Evolutionary conservation across 2,797 vertebrate species (phyloP).

Genomic region (Pachyuromys duprasi): DNA sequence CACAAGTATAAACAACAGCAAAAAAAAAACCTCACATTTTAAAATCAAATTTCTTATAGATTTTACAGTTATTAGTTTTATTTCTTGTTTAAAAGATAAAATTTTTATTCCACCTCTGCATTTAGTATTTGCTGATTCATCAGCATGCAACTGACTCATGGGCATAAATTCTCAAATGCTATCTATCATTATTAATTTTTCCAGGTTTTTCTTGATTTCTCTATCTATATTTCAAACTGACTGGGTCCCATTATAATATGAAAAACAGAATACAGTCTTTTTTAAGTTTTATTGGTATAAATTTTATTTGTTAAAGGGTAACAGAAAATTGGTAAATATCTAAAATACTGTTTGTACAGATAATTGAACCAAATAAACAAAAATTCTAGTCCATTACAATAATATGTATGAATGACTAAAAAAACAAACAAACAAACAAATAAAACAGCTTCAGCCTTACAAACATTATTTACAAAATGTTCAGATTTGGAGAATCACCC

Average conservation of each 20-base stretch:
- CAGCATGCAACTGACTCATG: neutral
- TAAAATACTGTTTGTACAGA: neutral
- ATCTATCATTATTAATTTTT: neutral
- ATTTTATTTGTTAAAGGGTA: neutral
- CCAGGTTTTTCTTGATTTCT: neutral
- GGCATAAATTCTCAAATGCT: neutral
- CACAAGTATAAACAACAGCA: neutral
- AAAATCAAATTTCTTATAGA: neutral
- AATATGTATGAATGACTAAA: neutral
- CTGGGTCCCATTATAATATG: neutral
- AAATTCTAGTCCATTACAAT: neutral
- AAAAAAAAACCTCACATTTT: neutral
- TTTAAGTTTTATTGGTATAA: neutral
- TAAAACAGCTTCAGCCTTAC: neutral
- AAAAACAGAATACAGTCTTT: neutral
- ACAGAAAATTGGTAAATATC: neutral
- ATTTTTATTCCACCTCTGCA: neutral
- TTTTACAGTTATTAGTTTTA: neutral
- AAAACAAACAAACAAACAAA: too few species aligned
- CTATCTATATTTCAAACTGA: neutral
- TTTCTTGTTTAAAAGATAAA: slow-evolving; percentile 1
- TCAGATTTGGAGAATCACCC: neutral
- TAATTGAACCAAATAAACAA: neutral
- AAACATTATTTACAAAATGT: neutral
- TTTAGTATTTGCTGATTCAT: neutral